Base-by-base conservation (phyloP, 2,797 vertebrate species). In the Tauraco hartlaubi region DNA sequence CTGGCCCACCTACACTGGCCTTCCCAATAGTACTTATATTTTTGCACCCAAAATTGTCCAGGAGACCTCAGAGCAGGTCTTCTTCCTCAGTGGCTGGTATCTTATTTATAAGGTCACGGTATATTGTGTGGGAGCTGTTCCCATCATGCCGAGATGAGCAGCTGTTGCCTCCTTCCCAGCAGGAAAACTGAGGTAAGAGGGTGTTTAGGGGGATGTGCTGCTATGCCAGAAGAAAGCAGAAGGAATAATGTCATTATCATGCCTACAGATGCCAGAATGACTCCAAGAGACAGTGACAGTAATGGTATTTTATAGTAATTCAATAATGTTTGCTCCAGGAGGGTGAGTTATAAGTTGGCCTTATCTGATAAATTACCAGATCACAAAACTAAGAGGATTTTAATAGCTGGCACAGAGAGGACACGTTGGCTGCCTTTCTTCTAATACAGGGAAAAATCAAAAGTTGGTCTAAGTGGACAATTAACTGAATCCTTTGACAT, bases 121-220 rank as follows among this genome's bases (percentile, higher is more conserved):
- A 31, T 7, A 11, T 61, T 29, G 9, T 0, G 4, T 14, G n/a
- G 43, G 51, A 35, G 33, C 20, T 58, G 55, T 56, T 44, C n/a
- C 19, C 1, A 1, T 33, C 26, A 5, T 14, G 29, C 23, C 2
- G 0, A 78, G 61, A 43, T 3, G 9, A 69, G 22, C 26, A 19
- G n/a, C 56, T 43, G 12, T 25, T 46, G 25, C 29, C 54, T 29
- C 52, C 75, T 72, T 46, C 56, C 23, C 56, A 35, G 66, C 3
- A 19, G 66, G 90, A 94, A 79, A 94, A 84, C 68, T 2, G 14
- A 49, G 69, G 72, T 20, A 55, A 76, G 15, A 39, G 72, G 28
- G 43, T 63, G 55, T 35, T 74, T 33, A 51, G 26, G 14, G 15
- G 35, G 25, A 49, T 37, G 39, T 1, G 3, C 19, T 1, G 2